phyloP scores from a whole-genome alignment of 1,140 invertebrate species.

The Nomia melanderi region DNA sequence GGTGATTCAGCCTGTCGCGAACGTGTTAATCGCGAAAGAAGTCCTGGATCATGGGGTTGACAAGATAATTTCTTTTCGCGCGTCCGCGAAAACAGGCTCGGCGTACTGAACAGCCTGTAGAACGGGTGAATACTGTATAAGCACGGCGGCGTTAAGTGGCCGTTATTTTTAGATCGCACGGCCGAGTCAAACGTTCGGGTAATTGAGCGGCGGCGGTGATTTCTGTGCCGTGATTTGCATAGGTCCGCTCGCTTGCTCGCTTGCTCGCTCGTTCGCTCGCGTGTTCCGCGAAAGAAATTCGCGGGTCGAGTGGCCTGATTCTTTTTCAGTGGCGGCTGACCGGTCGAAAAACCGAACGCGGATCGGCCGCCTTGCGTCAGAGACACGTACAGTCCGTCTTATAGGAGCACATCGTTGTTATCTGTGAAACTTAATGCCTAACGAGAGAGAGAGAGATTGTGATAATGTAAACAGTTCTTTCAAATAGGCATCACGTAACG shows the following conservation, averaged over 20 bases:
- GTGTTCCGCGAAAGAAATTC: slow-evolving; percentile 57
- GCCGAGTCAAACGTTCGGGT: slow-evolving; percentile 41
- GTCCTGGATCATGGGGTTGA: too few species aligned
- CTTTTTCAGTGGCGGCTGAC: slow-evolving; percentile 29
- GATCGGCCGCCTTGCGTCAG: slow-evolving; percentile 42
- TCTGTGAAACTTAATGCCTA: too few species aligned
- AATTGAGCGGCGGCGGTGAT: slow-evolving; percentile 53
- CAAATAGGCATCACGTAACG: too few species aligned
- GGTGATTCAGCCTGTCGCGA: too few species aligned
- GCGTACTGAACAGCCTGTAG: background rate
- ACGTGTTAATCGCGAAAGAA: too few species aligned
- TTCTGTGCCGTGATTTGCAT: slow-evolving; percentile 62
- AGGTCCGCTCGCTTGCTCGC: slow-evolving; percentile 56
- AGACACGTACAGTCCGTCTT: slow-evolving; percentile 45
- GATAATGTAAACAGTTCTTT: too few species aligned
- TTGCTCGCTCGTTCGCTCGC: too few species aligned
- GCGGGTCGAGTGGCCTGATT: slow-evolving; percentile 55
- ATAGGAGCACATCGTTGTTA: too few species aligned
- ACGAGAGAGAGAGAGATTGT: too few species aligned
- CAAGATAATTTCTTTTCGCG: too few species aligned
- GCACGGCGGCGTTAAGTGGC: slow-evolving; percentile 21
- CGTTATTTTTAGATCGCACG: slow-evolving; percentile 50
- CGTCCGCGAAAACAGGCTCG: too few species aligned
- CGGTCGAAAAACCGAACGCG: slow-evolving; percentile 40
- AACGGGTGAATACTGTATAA: background rate